Base-by-base conservation (phyloP, 2,888 invertebrate genomes). In the Laothoe populi region DNA sequence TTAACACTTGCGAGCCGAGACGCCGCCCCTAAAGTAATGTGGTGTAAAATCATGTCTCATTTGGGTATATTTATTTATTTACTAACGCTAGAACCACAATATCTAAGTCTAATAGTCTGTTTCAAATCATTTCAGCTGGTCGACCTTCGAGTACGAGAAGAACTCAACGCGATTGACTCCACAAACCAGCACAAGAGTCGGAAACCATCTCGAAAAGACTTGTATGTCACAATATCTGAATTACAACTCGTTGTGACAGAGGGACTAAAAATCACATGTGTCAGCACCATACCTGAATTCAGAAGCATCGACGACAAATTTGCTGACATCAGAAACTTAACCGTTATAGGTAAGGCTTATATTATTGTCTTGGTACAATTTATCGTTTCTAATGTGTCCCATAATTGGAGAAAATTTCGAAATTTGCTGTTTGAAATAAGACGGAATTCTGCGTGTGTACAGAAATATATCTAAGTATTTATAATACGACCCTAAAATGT, bases 281-380 rank as follows among this genome's bases (percentile, higher is more conserved):
- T 96, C 82, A 95, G 96, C 77, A 97, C 97, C 60, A 97, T 97
- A 74, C 97, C 97, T 0, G 95, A 95, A 71, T 96, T 96, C 75
- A 94, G 96, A 63, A 95, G 94, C 67, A 94, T 95, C 69, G 94
- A 95, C 63, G 96, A 95, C 76, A 94, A 95, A 78, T 96, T 96
- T 77, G 96, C 96, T 49, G 96, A 96, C 81, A 92, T 95, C 68
- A 94, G 95, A 81, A 95, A 95, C 70, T 95, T 94, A 74, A 95
- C 95, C 48, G 95, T 95, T 66, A 94, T 94, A 78, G 96, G 96
- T 96, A 84, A 94, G 93, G 8, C 4, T 40, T 21, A 3, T 24
- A 31, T 5, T 8, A 31, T 31, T 31, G 31, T 31, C 5, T 31
- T 31, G 5, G 2, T 31, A n/a, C 26, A 38, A 38, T 38, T 38